Percentiles rank a stretch among this genome's conserved stretches.
Evolutionary conservation across 2,888 invertebrate species (phyloP).

Genomic region (Papilio demoleus): DNA sequence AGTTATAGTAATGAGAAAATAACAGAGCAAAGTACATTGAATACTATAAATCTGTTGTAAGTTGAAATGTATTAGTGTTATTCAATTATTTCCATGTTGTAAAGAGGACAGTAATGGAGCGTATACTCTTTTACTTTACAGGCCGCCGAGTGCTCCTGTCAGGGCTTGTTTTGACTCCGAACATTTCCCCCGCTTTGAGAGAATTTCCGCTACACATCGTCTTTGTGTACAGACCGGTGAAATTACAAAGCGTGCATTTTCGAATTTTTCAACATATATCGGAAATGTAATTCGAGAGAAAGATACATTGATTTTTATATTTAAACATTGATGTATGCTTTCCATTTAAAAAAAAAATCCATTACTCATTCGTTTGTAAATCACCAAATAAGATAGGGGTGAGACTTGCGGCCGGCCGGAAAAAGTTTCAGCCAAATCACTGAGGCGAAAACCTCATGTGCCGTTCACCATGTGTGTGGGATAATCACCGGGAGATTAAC

Average conservation of each 20-base stretch:
- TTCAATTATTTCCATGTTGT: background rate
- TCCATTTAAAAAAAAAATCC: too few relatives aligned
- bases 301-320: background rate
- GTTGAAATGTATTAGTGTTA: background rate
- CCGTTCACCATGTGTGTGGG: too few relatives aligned
- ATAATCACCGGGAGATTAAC: too few relatives aligned
- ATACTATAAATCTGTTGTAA: background rate
- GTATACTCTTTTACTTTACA: slow-evolving; percentile 1
- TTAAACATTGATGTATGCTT: too few relatives aligned
- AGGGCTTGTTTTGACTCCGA: slow-evolving; percentile 14
- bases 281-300: background rate
- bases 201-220: slow-evolving; percentile 13
- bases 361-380: too few relatives aligned
- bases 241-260: slow-evolving; percentile 5
- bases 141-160: slow-evolving; percentile 1
- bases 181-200: slow-evolving; percentile 15
- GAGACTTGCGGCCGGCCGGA: too few relatives aligned
- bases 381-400: too few relatives aligned
- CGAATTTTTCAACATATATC: background rate
- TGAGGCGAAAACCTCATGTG: too few relatives aligned
- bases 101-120: background rate
- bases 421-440: too few relatives aligned
- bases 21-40: background rate
- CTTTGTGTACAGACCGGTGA: background rate
- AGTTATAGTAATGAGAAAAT: too few relatives aligned